Evolutionary conservation across 1,140 invertebrate species (phyloP).

Genomic region (Leptoteleia sp.): DNA sequence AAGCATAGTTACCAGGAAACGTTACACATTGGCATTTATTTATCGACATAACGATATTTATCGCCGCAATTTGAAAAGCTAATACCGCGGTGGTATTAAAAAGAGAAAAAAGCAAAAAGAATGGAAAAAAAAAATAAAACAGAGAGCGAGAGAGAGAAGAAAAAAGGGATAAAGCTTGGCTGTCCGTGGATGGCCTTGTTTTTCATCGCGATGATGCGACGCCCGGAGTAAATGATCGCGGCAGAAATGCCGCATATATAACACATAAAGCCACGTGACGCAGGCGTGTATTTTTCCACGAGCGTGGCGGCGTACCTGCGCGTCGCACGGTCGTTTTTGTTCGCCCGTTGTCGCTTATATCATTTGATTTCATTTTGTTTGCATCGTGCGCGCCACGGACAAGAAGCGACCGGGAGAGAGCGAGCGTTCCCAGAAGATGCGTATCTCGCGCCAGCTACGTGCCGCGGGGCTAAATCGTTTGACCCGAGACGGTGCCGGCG

Average conservation of each 20-base stretch:
- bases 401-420: constrained; percentile 54
- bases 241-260: constrained; percentile 26
- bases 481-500: constrained; percentile 66
- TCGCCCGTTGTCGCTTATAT: constrained; percentile 43
- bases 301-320: constrained; percentile 41
- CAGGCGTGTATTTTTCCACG: constrained; percentile 35
- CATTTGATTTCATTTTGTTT: constrained; percentile 49
- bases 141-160: no score
- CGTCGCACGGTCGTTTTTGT: constrained; percentile 36
- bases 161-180: no score
- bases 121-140: no score
- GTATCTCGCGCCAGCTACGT: constrained; percentile 74
- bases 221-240: constrained; percentile 18
- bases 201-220: constrained; percentile 5
- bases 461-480: constrained; percentile 75
- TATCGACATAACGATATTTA: no score
- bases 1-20: no score
- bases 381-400: constrained; percentile 58
- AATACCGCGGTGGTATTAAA: no score
- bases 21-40: no score
- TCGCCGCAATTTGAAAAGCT: no score
- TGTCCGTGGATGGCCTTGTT: neutral
- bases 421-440: constrained; percentile 73
- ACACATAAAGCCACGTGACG: constrained; percentile 27
- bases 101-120: no score